phyloP scores from a whole-genome alignment of 2,888 invertebrate genomes.

The Arctia plantaginis region DNA sequence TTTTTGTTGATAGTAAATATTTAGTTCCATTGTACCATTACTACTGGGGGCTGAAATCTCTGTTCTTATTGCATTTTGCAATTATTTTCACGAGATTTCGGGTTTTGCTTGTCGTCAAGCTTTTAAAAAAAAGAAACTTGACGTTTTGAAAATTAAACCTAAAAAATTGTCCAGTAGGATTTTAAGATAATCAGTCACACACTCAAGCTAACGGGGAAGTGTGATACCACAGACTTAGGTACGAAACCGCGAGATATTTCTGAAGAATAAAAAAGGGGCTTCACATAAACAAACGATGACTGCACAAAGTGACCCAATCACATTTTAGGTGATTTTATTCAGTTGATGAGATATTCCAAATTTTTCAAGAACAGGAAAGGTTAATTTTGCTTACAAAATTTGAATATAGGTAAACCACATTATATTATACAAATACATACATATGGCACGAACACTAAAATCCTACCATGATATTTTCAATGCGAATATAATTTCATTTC shows the following conservation, averaged over 20 bases:
- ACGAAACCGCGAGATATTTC: background rate
- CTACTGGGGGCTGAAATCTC: background rate
- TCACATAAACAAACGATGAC: background rate
- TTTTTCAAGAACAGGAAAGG: too few species aligned
- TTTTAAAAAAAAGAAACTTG: background rate
- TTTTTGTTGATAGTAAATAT: background rate
- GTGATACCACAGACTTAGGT: background rate
- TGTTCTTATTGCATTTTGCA: background rate
- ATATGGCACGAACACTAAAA: too few species aligned
- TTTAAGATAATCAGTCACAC: background rate
- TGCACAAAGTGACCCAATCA: background rate
- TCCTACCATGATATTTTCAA: too few species aligned
- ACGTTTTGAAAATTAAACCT: background rate
- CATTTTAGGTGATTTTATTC: background rate
- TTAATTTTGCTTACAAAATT: too few species aligned
- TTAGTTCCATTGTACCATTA: background rate
- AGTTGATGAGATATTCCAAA: background rate
- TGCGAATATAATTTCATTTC: too few species aligned
- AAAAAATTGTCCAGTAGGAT: background rate
- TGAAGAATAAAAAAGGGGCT: background rate
- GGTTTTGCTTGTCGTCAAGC: too few species aligned
- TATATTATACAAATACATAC: too few species aligned
- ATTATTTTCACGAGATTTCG: background rate
- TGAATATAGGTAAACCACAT: too few species aligned
- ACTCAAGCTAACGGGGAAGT: background rate